Conservation (phyloP, 2,797 vertebrate genomes). For the Sparus aurata region DNA sequence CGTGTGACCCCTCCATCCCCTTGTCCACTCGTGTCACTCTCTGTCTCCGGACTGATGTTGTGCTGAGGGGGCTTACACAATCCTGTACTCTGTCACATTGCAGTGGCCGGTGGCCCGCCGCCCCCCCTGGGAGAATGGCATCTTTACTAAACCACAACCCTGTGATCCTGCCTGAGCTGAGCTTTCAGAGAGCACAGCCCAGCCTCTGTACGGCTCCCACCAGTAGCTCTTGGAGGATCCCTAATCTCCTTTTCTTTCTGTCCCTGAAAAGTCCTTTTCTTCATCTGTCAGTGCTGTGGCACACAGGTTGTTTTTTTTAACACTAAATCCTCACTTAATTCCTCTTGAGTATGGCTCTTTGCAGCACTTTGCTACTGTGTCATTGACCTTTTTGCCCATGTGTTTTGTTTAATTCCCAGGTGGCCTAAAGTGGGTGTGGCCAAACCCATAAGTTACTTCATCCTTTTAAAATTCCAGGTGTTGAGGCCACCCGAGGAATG, state of each 20-base stretch:
- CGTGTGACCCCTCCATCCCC: slow-evolving; percentile 35
- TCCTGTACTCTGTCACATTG: slow-evolving; percentile 61
- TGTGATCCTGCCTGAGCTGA: slow-evolving; percentile 47
- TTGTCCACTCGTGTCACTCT: slow-evolving; percentile 47
- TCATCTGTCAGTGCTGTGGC: background rate
- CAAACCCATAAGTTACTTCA: slow-evolving; percentile 37
- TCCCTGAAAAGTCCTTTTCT: slow-evolving; percentile 20
- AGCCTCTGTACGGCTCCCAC: slow-evolving; percentile 18
- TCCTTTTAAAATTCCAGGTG: slow-evolving; percentile 62
- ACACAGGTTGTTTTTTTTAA: slow-evolving; percentile 1
- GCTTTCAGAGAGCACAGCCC: slow-evolving; percentile 43
- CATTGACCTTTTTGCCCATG: slow-evolving; percentile 50
- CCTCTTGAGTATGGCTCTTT: background rate
- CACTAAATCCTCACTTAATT: background rate
- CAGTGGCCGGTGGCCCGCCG: slow-evolving; percentile 41
- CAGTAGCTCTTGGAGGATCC: slow-evolving; percentile 41
- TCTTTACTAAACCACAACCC: slow-evolving; percentile 59
- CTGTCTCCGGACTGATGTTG: slow-evolving; percentile 40
- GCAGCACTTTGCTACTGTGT: slow-evolving; percentile 12
- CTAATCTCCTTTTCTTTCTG: slow-evolving; percentile 33
- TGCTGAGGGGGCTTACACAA: slow-evolving; percentile 53
- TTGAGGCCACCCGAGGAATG: slow-evolving; percentile 36
- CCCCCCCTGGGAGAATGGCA: slow-evolving; percentile 79
- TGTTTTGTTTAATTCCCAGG: slow-evolving; percentile 44
- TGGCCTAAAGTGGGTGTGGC: slow-evolving; percentile 52